Evolutionary conservation across 2,888 invertebrate species (phyloP).

Genomic region (Drosophila tripunctata): DNA sequence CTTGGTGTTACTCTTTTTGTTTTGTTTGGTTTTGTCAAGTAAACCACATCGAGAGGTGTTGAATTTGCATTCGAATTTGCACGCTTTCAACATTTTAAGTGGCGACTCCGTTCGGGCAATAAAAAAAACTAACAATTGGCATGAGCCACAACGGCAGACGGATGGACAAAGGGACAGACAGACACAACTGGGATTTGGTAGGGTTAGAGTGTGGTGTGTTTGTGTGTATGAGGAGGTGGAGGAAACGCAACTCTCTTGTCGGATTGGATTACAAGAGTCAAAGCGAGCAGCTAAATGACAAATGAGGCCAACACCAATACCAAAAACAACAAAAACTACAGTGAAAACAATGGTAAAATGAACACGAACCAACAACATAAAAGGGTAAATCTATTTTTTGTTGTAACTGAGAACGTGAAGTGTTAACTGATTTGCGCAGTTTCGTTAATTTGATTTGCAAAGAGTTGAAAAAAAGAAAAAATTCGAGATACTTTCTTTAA

Average conservation of each 20-base stretch:
- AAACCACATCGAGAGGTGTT: conserved; percentile 67
- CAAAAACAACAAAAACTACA: conserved; percentile 26
- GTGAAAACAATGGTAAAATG: conserved; percentile 39
- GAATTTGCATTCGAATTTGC: conserved; percentile 77
- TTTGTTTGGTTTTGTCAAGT: conserved; percentile 31
- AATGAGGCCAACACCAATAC: conserved; percentile 58
- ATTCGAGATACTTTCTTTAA: no score
- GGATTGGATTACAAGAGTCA: conserved; percentile 65
- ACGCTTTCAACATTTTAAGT: conserved; percentile 73
- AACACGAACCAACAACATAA: conserved; percentile 37
- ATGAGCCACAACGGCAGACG: conserved; percentile 58
- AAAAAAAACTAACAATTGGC: conserved; percentile 71
- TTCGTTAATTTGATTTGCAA: conserved; percentile 4
- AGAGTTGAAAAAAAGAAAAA: not conserved
- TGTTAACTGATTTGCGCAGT: conserved; percentile 29
- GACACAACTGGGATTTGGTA: conserved; percentile 13
- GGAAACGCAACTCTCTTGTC: conserved; percentile 32
- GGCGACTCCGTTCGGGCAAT: conserved; percentile 41
- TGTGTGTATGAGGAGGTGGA: conserved; percentile 9
- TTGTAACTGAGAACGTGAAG: conserved; percentile 30
- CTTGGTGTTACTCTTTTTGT: conserved; percentile 12
- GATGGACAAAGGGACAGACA: conserved; percentile 3
- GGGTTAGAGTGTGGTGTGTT: no score
- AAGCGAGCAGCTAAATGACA: conserved; percentile 60
- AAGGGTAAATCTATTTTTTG: conserved; percentile 50